phyloP scores from a whole-genome alignment of 2,888 invertebrate genomes.

The Drosophila eohydei region DNA sequence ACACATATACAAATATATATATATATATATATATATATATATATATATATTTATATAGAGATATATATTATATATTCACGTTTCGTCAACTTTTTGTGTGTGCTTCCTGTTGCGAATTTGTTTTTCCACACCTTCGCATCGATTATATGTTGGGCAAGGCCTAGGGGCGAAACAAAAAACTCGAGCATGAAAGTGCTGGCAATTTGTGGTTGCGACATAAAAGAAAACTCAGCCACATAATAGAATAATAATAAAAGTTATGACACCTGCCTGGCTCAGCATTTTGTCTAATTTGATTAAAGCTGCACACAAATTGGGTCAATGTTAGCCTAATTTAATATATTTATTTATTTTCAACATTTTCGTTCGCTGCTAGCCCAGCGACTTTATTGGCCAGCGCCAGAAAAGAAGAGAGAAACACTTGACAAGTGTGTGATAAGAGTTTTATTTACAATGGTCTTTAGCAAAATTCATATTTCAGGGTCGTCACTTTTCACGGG shows the following conservation, averaged over 20 bases:
- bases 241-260: slow-evolving; percentile 26
- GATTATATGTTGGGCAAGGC: slow-evolving; percentile 75
- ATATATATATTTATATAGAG: neutral
- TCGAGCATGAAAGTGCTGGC: slow-evolving; percentile 65
- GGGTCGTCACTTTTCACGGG: slow-evolving; percentile 22
- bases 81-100: slow-evolving; percentile 38
- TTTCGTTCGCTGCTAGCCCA: neutral
- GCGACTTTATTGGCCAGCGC: slow-evolving; percentile 27
- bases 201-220: slow-evolving; percentile 38
- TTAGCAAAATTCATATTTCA: slow-evolving; percentile 31
- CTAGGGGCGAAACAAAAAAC: slow-evolving; percentile 30
- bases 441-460: slow-evolving; percentile 32
- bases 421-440: slow-evolving; percentile 31
- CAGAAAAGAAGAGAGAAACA: neutral
- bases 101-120: slow-evolving; percentile 75
- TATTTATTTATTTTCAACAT: slow-evolving; percentile 24
- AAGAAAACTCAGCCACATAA: slow-evolving; percentile 24
- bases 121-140: slow-evolving; percentile 56
- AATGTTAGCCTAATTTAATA: slow-evolving; percentile 59
- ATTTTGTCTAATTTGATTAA: slow-evolving; percentile 62
- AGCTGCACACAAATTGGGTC: slow-evolving; percentile 52
- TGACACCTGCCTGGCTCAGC: slow-evolving; percentile 29
- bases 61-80: slow-evolving; percentile 25
- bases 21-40: neutral
- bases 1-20: neutral